Conservation (phyloP, 2,888 invertebrate species). For the Lasiommata megera region DNA sequence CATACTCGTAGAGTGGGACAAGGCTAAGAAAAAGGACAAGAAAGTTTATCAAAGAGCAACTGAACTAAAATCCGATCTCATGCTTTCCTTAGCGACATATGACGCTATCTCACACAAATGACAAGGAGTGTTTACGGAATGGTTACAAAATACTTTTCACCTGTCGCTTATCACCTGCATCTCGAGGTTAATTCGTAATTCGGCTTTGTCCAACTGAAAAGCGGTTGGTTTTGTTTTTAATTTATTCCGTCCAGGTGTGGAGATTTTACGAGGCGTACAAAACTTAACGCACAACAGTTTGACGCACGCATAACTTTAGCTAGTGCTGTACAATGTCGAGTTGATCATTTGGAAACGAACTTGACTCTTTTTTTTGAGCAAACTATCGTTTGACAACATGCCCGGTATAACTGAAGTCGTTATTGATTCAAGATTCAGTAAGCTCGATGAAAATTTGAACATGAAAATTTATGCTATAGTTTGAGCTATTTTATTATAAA, state of each 20-base stretch:
- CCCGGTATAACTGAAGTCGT: no score
- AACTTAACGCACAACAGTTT: not conserved
- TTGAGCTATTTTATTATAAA: no score
- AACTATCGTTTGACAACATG: not conserved
- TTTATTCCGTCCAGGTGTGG: conserved; percentile 28
- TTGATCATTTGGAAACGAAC: not conserved
- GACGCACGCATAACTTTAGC: conserved; percentile 25
- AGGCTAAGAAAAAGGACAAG: no score
- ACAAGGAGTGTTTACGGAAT: conserved; percentile 4
- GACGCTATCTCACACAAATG: conserved; percentile 6
- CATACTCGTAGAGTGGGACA: no score
- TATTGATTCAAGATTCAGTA: no score
- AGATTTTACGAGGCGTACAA: conserved; percentile 18
- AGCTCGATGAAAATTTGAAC: no score
- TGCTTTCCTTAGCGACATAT: not conserved
- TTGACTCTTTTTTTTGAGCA: not conserved
- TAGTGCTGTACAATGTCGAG: conserved; percentile 17
- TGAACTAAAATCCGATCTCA: no score
- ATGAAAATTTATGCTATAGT: no score
- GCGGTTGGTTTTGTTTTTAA: conserved; percentile 18
- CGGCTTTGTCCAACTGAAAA: conserved; percentile 12
- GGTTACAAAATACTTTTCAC: conserved; percentile 24
- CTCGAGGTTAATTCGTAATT: conserved; percentile 23
- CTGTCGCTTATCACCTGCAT: conserved; percentile 30
- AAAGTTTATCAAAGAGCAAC: not conserved